A percentile compares a stretch with the other conserved stretches of the same genome.
phyloP scores from a whole-genome alignment of 2,113 vertebrate genomes.

The Solea senegalensis region DNA sequence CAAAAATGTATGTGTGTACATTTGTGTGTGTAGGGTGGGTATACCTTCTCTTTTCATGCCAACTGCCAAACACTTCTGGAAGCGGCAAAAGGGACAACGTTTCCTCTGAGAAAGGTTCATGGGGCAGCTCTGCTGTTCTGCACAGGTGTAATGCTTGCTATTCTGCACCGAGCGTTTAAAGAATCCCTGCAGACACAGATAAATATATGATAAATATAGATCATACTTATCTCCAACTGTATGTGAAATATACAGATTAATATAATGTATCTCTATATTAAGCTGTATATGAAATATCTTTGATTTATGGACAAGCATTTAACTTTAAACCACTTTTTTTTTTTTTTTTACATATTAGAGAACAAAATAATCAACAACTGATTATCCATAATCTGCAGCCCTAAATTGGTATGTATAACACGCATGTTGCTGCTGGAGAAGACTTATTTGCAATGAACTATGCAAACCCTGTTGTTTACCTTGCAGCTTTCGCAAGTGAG shows the following conservation, averaged over 20 bases:
- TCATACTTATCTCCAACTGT: too few relatives aligned
- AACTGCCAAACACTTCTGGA: slow-evolving; percentile 85
- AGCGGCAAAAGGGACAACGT: slow-evolving; percentile 84
- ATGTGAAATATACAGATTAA: too few relatives aligned
- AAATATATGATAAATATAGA: too few relatives aligned
- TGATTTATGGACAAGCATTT: too few relatives aligned
- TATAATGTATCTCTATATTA: too few relatives aligned
- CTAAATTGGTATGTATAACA: too few relatives aligned
- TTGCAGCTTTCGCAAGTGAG: slow-evolving; percentile 86
- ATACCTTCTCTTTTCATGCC: slow-evolving; percentile 85
- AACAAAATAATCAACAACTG: too few relatives aligned
- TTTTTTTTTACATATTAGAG: too few relatives aligned
- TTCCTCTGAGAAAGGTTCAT: slow-evolving; percentile 83
- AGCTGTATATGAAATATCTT: too few relatives aligned
- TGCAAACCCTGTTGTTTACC: slow-evolving; percentile 52
- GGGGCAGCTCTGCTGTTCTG: slow-evolving; percentile 80
- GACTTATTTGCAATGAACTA: not conserved
- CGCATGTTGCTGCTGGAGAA: not conserved
- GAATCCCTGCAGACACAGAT: slow-evolving; percentile 76
- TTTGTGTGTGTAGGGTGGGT: not conserved
- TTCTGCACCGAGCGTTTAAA: slow-evolving; percentile 87
- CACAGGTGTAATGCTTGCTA: slow-evolving; percentile 82
- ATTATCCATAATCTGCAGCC: too few relatives aligned
- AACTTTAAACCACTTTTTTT: too few relatives aligned
- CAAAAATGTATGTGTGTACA: not conserved